Base-by-base conservation (phyloP, 2,888 invertebrate genomes). In the Mongoloraphidia duomilia region DNA sequence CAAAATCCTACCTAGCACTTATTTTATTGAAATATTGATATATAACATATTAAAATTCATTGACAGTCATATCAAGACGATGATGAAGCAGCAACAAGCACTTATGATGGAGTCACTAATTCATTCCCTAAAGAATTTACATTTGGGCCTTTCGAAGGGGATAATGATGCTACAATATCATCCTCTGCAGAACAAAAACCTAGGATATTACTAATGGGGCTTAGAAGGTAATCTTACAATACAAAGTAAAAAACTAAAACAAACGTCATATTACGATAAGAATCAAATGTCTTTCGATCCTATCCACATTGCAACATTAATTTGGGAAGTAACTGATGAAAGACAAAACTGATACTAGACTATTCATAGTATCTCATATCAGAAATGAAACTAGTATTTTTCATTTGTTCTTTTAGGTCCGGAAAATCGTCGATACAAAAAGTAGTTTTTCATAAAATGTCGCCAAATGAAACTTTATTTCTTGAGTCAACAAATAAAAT, bases 361-460 rank as follows among this genome's bases (percentile, higher is more conserved):
- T 45, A 9, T 35, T 39, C 34, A 10, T 37, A 4, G n/a, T 8
- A 6, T 3, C 13, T 33, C 17, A 35, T 9, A n/a, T 46, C 3
- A 12, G 12, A 33, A 5, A 26, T 14, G n/a, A 17, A 39, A 11
- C 10, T 46, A 12, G 11, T 11, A 11, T 26, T 14, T 36, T 35
- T 12, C 10, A 41, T 49, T 54, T 55, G 39, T 12, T 49, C 50
- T 77, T 78, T 55, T 63, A 90, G 97, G 66, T 96, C 96, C 61
- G 98, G 98, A 44, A 98, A 98, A 69, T 96, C 97, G 46, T 98
- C 97, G 1, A 98, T 98, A 62, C 94, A 96, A 65, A 97, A 98
- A 75, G 98, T 99, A 5, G 98, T 99, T n/a, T 99, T 99, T 66
- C 97, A 98, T 68, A 99, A 99, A 73, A 98, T 99, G 93, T 95